These are phyloP conservation scores for Pseudonaja textilis DNA, from an alignment of 2,113 vertebrate species.

Conservation along the genomic window DNA sequence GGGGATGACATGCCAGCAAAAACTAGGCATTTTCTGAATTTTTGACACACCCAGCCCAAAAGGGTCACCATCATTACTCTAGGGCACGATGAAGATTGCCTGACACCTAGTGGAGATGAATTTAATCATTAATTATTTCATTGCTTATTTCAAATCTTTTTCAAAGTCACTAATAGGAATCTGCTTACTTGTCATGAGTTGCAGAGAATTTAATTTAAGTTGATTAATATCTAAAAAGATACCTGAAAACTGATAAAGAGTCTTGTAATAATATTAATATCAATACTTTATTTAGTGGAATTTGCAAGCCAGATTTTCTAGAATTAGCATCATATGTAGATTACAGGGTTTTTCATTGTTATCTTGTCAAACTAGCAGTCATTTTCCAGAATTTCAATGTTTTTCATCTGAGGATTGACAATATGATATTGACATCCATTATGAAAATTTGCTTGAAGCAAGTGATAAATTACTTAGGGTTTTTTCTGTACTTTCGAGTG, in stretches of 20 bases:
- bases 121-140: neutral
- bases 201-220: neutral
- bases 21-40: neutral
- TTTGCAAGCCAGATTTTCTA: neutral
- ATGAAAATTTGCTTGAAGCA: neutral
- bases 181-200: neutral
- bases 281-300: neutral
- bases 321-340: neutral
- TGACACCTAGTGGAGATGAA: slow-evolving; percentile 39
- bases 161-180: neutral
- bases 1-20: neutral
- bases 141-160: neutral
- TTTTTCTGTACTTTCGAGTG: neutral
- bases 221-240: too few species aligned
- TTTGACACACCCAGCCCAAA: neutral
- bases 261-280: neutral
- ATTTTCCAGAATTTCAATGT: neutral
- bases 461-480: neutral
- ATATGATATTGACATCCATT: too few species aligned
- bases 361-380: neutral
- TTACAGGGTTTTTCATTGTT: neutral
- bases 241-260: neutral
- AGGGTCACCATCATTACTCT: neutral
- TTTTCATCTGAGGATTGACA: neutral
- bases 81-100: neutral